These are phyloP conservation scores for Pholis gunnellus DNA, from an alignment of 2,113 vertebrate genomes.

Conservation along the genomic window DNA sequence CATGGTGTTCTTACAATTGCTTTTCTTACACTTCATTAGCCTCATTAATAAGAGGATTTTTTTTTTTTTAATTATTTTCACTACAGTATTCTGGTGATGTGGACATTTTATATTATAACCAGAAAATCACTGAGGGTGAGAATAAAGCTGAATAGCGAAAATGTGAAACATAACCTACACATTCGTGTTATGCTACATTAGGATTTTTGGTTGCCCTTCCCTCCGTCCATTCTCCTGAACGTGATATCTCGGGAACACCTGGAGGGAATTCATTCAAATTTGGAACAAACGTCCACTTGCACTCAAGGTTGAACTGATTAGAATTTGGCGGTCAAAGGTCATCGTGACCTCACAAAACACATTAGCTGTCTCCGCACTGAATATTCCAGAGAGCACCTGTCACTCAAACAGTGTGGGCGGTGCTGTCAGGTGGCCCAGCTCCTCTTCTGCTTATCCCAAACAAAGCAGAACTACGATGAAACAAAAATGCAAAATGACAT, in stretches of 20 bases:
- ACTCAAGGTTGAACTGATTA: no score
- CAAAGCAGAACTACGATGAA: no score
- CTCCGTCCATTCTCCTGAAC: no score
- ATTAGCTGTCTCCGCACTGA: no score
- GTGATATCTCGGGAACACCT: no score
- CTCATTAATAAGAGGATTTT: not conserved
- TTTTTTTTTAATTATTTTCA: not conserved
- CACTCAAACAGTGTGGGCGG: not conserved
- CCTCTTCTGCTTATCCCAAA: not conserved
- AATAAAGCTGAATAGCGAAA: not conserved
- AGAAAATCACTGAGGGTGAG: not conserved
- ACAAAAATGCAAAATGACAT: no score
- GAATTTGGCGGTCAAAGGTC: no score
- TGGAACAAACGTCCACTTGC: no score
- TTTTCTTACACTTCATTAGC: constrained; percentile 36
- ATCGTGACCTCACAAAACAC: no score
- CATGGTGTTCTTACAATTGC: not conserved
- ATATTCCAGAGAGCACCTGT: not conserved
- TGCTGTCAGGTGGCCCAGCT: not conserved
- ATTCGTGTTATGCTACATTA: not conserved
- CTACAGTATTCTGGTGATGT: constrained; percentile 1
- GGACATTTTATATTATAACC: not conserved
- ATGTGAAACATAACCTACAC: not conserved
- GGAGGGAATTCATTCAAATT: no score
- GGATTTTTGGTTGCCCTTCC: not conserved